Conservation (phyloP, 2,888 invertebrate species). For the Patella caerulea region DNA sequence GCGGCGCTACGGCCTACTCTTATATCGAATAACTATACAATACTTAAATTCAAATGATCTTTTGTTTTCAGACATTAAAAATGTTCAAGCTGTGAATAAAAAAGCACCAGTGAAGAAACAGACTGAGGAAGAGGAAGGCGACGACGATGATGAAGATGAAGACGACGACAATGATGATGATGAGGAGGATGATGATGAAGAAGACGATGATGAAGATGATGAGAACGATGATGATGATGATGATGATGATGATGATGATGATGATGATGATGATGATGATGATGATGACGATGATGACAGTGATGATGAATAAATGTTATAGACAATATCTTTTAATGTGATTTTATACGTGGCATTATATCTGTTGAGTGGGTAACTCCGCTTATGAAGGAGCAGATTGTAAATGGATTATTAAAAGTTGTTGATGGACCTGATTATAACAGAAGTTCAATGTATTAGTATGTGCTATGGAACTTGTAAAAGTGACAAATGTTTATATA, state of each 20-base stretch:
- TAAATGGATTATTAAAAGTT: too few relatives aligned
- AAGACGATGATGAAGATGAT: constrained; percentile 25
- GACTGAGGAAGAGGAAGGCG: neutral
- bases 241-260: neutral
- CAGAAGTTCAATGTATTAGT: too few relatives aligned
- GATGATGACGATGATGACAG: constrained; percentile 23
- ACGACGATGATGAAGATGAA: constrained; percentile 24
- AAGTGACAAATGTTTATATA: too few relatives aligned
- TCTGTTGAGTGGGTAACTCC: too few relatives aligned
- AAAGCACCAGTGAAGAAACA: too few relatives aligned
- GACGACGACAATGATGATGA: constrained; percentile 24
- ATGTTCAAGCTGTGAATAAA: too few relatives aligned
- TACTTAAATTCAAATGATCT: neutral
- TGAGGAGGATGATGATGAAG: constrained; percentile 25
- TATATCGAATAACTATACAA: too few relatives aligned
- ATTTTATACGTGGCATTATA: neutral
- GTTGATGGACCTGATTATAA: too few relatives aligned
- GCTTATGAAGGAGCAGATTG: too few relatives aligned
- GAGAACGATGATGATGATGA: constrained; percentile 21
- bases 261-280: neutral
- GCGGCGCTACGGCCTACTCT: too few relatives aligned
- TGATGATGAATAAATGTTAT: constrained; percentile 20
- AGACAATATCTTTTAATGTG: neutral
- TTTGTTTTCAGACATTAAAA: neutral
- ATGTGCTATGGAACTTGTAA: too few relatives aligned